phyloP scores from a whole-genome alignment of 1,140 invertebrate species.

The Aporrectodea caliginosa region DNA sequence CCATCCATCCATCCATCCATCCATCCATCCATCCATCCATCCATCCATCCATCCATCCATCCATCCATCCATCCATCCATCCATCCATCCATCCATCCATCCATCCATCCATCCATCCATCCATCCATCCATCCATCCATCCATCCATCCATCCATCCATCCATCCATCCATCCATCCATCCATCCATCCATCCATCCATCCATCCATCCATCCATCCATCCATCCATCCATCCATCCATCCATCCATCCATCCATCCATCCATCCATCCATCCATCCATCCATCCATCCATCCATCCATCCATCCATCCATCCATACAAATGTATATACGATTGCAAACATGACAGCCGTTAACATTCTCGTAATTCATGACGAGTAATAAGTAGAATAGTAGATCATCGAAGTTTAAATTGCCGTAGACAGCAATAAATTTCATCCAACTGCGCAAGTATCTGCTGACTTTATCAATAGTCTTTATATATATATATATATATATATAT shows the following conservation, averaged over 20 bases:
- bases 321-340: no score
- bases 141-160: constrained; percentile 21
- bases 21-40: constrained; percentile 6
- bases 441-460: no score
- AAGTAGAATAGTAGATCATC: no score
- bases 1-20: constrained; percentile 6
- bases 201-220: constrained; percentile 19
- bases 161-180: constrained; percentile 22
- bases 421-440: no score
- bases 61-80: constrained; percentile 5
- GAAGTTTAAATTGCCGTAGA: no score
- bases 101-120: constrained; percentile 12
- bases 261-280: constrained; percentile 22
- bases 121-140: constrained; percentile 21
- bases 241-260: constrained; percentile 21
- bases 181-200: constrained; percentile 21
- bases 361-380: no score
- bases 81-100: constrained; percentile 21
- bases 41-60: constrained; percentile 14
- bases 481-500: no score
- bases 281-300: constrained; percentile 20
- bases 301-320: no score
- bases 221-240: constrained; percentile 21
- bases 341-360: no score
- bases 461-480: no score